Percentiles rank a stretch among this genome's conserved stretches.
Conservation (phyloP, 2,113 vertebrate species). For the Cochlearius cochlearius region DNA sequence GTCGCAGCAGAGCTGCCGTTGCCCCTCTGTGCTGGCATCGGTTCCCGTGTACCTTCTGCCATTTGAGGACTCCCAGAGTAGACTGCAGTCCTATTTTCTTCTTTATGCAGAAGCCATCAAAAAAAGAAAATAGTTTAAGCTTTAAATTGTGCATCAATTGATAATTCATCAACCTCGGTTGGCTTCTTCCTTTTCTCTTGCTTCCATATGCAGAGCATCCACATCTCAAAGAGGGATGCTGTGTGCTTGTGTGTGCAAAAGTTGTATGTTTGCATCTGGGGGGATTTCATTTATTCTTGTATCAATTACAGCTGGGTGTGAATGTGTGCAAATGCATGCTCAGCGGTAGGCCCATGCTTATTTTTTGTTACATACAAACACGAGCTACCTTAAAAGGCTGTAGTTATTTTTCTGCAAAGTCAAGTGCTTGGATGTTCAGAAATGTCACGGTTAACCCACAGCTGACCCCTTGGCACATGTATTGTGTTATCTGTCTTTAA, state of each 20-base stretch:
- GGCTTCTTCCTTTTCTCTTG: not conserved
- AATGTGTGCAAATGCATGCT: not conserved
- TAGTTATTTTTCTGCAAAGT: not conserved
- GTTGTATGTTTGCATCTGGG: not conserved
- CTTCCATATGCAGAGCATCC: not conserved
- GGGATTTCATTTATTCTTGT: not conserved
- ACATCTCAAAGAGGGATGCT: not conserved
- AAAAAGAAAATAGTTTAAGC: not conserved
- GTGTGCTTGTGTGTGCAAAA: not conserved
- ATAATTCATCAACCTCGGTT: not conserved
- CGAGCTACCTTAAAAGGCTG: not conserved
- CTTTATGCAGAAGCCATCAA: not conserved
- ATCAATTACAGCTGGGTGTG: not conserved
- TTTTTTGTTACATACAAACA: not conserved
- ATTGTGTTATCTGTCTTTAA: conserved; percentile 33
- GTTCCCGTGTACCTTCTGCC: not conserved
- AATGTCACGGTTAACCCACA: conserved; percentile 13
- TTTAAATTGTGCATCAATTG: not conserved
- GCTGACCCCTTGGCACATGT: conserved; percentile 47
- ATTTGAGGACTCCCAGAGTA: not conserved
- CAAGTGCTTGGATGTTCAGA: conserved; percentile 25
- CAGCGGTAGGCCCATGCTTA: not conserved
- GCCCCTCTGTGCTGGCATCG: not conserved
- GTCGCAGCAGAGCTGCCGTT: not conserved
- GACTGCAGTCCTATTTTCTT: not conserved